phyloP scores from a whole-genome alignment of 2,888 invertebrate species.

The Himalopsyche japonica region DNA sequence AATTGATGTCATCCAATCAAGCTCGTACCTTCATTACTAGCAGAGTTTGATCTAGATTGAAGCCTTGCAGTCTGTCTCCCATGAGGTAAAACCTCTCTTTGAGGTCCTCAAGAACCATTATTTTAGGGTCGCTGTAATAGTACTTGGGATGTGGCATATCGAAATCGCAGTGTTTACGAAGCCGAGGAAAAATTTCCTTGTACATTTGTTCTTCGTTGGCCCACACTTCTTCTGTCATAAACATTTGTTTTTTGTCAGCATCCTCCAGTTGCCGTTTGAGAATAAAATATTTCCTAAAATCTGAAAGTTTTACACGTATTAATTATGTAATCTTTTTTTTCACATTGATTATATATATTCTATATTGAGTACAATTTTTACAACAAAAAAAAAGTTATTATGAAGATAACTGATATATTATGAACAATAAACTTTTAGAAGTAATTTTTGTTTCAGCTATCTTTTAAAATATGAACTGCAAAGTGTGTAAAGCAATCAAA shows the following conservation, averaged over 20 bases:
- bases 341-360: too few species aligned
- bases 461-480: too few species aligned
- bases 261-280: slow-evolving; percentile 32
- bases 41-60: slow-evolving; percentile 31
- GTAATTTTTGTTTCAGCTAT: too few species aligned
- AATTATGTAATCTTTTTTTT: too few species aligned
- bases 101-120: slow-evolving; percentile 37
- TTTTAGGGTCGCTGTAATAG: slow-evolving; percentile 25
- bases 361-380: too few species aligned
- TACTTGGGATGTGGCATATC: slow-evolving; percentile 27
- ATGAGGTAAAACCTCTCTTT: slow-evolving; percentile 26
- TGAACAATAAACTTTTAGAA: too few species aligned
- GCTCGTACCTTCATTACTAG: slow-evolving; percentile 35
- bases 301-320: slow-evolving; percentile 15
- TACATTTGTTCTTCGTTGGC: slow-evolving; percentile 35
- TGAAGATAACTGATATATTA: too few species aligned
- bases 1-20: not conserved
- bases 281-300: slow-evolving; percentile 24
- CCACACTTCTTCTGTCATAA: slow-evolving; percentile 31
- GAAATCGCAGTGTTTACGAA: slow-evolving; percentile 7
- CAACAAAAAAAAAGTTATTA: too few species aligned
- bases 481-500: too few species aligned
- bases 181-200: slow-evolving; percentile 20
- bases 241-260: not conserved
- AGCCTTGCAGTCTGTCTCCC: slow-evolving; percentile 25